Base-by-base conservation (phyloP, 2,888 invertebrate genomes). In the Lasioglossum leucozonium region DNA sequence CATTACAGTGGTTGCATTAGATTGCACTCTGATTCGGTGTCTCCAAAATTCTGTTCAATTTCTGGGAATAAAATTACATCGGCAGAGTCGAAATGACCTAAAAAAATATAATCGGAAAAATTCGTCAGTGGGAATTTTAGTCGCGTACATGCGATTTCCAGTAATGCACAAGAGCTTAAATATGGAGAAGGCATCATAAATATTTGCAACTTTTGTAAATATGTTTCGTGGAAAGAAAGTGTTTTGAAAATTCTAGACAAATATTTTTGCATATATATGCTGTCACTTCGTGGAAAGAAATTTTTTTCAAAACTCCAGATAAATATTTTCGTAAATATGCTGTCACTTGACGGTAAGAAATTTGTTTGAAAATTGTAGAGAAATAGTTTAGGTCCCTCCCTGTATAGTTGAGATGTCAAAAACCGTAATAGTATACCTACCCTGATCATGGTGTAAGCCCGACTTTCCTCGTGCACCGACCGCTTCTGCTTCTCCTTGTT, bases 401-500 rank as follows among this genome's bases (percentile, higher is more conserved):
- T 13, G 13, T 58, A 0, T 5, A 58, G 26, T 13, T n/a, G 0
- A 26, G 26, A 13, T 26, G 13, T 58, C 26, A 51, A 16, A 58
- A 58, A 58, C 58, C 58, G 58, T 58, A 26, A 26, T 58, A 11
- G 11, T 26, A 30, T 58, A 82, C 92, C 91, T 86, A 93, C 95
- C 92, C 94, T 95, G 84, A 95, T 94, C 84, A 95, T 92, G n/a
- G 94, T 93, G 87, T 95, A 95, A 72, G 95, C 95, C 86, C 92
- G 91, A 91, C 95, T 95, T 82, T 95, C 94, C 72, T 92, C 93
- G 51, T 92, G 90, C 77, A 91, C 92, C 81, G 94, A 91, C 74
- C 92, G 89, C 82, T 91, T 92, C 78, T 86, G 88, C 55, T 86
- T 87, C 58, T 89, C 89, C 75, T 85, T 80, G 75, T 85, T 85